Base-by-base conservation (phyloP, 1,140 invertebrate genomes). In the Polypedilum pembai region DNA sequence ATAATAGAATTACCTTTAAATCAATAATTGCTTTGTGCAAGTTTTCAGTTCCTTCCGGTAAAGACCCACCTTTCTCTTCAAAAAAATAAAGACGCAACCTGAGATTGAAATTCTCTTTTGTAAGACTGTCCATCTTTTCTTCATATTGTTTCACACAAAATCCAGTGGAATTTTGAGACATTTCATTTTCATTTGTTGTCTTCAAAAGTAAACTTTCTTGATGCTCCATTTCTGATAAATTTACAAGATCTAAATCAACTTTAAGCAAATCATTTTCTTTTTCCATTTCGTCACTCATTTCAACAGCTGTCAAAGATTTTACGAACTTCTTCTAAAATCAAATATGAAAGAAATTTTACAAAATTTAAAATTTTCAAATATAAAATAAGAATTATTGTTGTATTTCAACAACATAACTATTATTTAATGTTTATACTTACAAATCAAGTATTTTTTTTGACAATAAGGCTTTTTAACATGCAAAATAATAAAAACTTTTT, bases 71-170 rank as follows among this genome's bases (percentile, higher is more conserved):
- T 45, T 77, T 78, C 82, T 96, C 94, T 80, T 97, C 94, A 73
- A 96, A 83, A 80, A 95, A 94, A 83, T 95, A 96, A 75, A 97
- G 92, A 21, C 94, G 85, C 72, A 96, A 83, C 82, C 96, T 96
- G 0, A 96, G 83, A 82, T 94, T 92, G 79, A 96, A 97, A 82
- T 96, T 96, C 79, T 96, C 94, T 79, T 95, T 95, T 76, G 91
- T 89, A 69, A 96, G 83, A 12, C 86, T 84, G 20, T 88, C 88
- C 74, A 95, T 82, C 80, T 95, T 91, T 82, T 96, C 92, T 79
- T 97, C 94, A 79, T 93, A 93, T 76, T 96, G 94, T 78, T 93
- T 94, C 86, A 94, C 17, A 69, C 65, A 69, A 69, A 69, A 18
- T 20, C 65, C 65, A 18, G 12, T 56, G n/a, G 45, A 56, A 33